These are phyloP conservation scores for honey bee (Apis mellifera) DNA, from an alignment of 1,140 invertebrate genomes.

Conservation along the genomic window Amel_HAv3.1 CM009939.2:10972501-10973000, in stretches of 20 bases:
- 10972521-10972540: conserved; percentile 73
- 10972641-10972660: conserved; percentile 97
- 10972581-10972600: conserved; percentile 97
- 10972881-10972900: conserved; percentile 99
- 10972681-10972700: conserved; percentile 99
- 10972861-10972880: conserved; percentile 97
- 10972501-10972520: background rate
- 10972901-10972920: conserved; percentile 97
- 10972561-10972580: conserved; percentile 95
- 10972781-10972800: background rate
- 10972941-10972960: conserved; percentile 83
- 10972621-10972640: conserved; percentile 98
- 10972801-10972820: conserved; percentile 82
- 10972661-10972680: conserved; percentile 98
- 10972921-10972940: conserved; percentile 98
- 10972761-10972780: background rate
- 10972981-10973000: background rate
- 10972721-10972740: conserved; percentile 93
- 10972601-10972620: conserved; percentile 98
- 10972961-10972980: background rate
- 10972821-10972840: conserved; percentile 97
- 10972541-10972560: conserved; percentile 98
- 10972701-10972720: conserved; percentile 97
- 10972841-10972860: conserved; percentile 99
- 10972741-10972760: too few relatives aligned